Percentiles rank a stretch among this genome's conserved stretches.
phyloP scores from a whole-genome alignment of 2,888 invertebrate species.

The Cyclophora albipunctata region DNA sequence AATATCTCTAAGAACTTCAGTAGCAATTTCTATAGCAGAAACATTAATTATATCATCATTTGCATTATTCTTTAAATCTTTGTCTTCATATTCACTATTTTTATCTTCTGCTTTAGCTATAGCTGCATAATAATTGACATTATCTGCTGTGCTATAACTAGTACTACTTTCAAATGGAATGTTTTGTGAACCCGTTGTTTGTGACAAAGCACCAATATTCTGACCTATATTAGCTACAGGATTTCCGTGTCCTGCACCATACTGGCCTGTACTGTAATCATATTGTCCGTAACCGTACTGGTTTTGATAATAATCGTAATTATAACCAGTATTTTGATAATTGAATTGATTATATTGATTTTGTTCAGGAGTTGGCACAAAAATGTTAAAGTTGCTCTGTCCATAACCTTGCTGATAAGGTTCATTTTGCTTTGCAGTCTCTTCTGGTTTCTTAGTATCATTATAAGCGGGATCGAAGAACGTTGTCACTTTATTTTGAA shows the following conservation, averaged over 20 bases:
- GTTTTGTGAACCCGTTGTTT: background rate
- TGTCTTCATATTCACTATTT: too few species aligned
- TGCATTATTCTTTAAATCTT: background rate
- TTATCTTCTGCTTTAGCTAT: too few species aligned
- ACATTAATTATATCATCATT: background rate
- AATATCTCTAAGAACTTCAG: background rate
- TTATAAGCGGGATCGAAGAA: conserved; percentile 67
- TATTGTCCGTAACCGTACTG: conserved; percentile 20
- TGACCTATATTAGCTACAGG: too few species aligned
- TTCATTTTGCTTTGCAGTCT: conserved; percentile 18
- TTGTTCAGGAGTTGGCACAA: conserved; percentile 31
- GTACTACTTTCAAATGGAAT: conserved; percentile 3
- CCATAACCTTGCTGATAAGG: conserved; percentile 18
- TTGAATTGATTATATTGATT: conserved; percentile 10
- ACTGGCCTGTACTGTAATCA: background rate
- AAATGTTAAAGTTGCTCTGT: conserved; percentile 41
- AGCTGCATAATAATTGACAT: too few species aligned
- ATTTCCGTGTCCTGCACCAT: too few species aligned
- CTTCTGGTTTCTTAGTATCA: conserved; percentile 30
- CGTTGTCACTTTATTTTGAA: conserved; percentile 62
- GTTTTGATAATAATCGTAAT: conserved; percentile 17
- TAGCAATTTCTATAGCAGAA: background rate
- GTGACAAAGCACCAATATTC: too few species aligned
- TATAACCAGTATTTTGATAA: conserved; percentile 10
- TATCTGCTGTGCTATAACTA: too few species aligned